A percentile compares a stretch with the other conserved stretches of the same genome.
phyloP scores from a whole-genome alignment of 2,797 vertebrate species.

The Pelochelys cantorii region DNA sequence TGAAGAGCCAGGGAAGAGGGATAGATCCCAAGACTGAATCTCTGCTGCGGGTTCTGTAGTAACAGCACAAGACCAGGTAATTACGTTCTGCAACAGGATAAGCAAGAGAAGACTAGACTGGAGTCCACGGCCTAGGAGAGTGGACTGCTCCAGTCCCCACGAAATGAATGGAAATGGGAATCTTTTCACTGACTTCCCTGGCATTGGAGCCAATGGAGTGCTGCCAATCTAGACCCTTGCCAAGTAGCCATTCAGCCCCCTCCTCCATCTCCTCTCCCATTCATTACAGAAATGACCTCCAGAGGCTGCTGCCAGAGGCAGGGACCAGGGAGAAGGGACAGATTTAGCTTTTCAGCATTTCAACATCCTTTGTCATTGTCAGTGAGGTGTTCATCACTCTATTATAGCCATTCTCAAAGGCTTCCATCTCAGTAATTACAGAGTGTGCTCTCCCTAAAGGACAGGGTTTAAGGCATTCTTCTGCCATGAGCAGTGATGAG shows the following conservation, averaged over 20 bases:
- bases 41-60: background rate
- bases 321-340: constrained; percentile 30
- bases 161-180: no score
- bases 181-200: no score
- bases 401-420: constrained; percentile 51
- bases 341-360: constrained; percentile 42
- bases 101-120: background rate
- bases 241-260: constrained; percentile 5
- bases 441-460: constrained; percentile 56
- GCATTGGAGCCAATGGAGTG: no score
- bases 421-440: constrained; percentile 68
- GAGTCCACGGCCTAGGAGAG: background rate
- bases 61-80: background rate
- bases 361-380: constrained; percentile 58
- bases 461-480: constrained; percentile 42
- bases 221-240: background rate
- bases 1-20: background rate
- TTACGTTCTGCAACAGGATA: background rate
- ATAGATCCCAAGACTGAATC: background rate
- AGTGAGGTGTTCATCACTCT: constrained; percentile 40
- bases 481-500: constrained; percentile 58
- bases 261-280: background rate
- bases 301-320: background rate
- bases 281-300: background rate
- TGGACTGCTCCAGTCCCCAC: background rate